Evolutionary conservation across 2,113 vertebrate species (phyloP), one percentile per base, ranked within the genome.

Genomic region (Rhinogobius similis): DNA sequence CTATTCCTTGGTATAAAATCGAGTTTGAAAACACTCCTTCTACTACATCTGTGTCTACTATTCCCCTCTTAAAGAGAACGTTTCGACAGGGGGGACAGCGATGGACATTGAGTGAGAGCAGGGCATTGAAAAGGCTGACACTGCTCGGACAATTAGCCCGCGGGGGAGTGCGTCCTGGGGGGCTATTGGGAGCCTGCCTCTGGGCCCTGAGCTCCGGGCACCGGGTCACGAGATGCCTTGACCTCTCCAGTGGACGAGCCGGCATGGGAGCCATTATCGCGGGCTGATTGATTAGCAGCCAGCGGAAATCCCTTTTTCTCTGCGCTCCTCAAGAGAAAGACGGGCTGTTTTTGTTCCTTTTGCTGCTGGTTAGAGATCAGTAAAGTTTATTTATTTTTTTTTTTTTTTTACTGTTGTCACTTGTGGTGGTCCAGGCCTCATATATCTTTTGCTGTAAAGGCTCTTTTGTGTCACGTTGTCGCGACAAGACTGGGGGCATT

Each of bases 271-370:
- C 92, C 90, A 93, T 94, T 94, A 93, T 93, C 90, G 89, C 78
- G 75, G 86, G 74, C 92, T 94, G 92, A 94, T 94, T 93, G 93
- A 94, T 94, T 94, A 93, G 91, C 90, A 88, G 65, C 86, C 79
- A 93, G 90, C 89, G 92, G 92, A 93, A 93, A 93, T 92, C 91
- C 87, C 90, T 88, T 90, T 90, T 83, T 87, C 83, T 86, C 83
- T 76, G 62, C 77, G 86, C 75, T 63, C 80, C 39, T 56, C 77
- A 67, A 78, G 78, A 75, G 80, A 83, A 69, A 84, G 70, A 87
- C 68, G 38, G 76, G 75, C 78, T 24, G 23, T 85, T 90, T 91
- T 88, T 87, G 82, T 88, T 70, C 67, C 83, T 84, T 86, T 83
- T 79, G 77, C 84, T 75, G 56, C 75, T 71, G 73, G 66, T 89